Conservation (phyloP, 2,113 vertebrate genomes). For the Marmota flaviventris region DNA sequence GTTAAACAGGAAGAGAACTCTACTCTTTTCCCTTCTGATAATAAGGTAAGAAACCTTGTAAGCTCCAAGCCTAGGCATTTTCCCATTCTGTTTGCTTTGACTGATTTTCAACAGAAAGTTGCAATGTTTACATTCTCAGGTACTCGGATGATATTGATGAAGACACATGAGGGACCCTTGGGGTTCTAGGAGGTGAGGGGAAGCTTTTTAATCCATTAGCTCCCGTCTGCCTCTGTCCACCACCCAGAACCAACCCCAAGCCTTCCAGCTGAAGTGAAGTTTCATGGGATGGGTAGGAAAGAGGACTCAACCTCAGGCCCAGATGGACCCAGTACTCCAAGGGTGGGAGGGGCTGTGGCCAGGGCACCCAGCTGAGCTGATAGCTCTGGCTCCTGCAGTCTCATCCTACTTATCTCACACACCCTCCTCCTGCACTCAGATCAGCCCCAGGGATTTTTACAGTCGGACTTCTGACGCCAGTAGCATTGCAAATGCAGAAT, state of each 20-base stretch:
- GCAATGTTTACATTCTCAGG: not conserved
- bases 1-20: not conserved
- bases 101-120: not conserved
- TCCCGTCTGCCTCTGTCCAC: not conserved
- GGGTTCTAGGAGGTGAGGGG: not conserved
- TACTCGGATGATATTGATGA: not conserved
- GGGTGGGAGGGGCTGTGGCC: not conserved
- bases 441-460: not conserved
- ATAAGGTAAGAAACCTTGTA: not conserved
- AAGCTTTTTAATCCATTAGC: not conserved
- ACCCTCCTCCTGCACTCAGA: not conserved
- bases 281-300: rapidly evolving
- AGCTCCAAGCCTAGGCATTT: not conserved
- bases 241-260: not conserved
- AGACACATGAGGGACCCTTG: not conserved
- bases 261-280: not conserved
- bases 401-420: not conserved
- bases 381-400: not conserved
- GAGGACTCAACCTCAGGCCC: not conserved
- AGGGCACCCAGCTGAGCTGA: not conserved
- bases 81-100: not conserved
- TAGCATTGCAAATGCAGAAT: slow-evolving; percentile 89
- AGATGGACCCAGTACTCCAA: not conserved
- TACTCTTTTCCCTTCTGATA: not conserved
- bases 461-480: slow-evolving; percentile 83